Evolutionary conservation across 2,888 invertebrate genomes (phyloP).

Genomic region (Drosophila seclusa): DNA sequence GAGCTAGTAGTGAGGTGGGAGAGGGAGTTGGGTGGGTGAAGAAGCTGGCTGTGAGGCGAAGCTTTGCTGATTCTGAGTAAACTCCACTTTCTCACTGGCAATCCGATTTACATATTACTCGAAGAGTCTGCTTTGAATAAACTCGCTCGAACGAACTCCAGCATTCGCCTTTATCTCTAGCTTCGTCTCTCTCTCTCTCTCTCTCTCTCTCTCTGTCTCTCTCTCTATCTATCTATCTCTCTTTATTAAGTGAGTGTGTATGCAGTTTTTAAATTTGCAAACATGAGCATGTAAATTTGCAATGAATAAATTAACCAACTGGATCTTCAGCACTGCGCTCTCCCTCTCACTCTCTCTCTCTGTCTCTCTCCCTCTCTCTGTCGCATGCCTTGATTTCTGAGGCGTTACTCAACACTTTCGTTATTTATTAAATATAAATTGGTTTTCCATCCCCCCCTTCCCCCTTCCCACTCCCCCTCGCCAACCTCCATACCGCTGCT

Average conservation of each 20-base stretch:
- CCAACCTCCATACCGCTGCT: neutral
- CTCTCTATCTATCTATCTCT: constrained; percentile 13
- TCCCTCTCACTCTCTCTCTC: neutral
- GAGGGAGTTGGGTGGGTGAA: constrained; percentile 21
- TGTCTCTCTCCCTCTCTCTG: neutral
- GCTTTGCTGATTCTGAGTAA: constrained; percentile 60
- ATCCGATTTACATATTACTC: constrained; percentile 78
- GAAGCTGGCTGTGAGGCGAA: constrained; percentile 15
- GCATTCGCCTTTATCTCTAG: constrained; percentile 41
- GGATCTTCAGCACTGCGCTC: constrained; percentile 38
- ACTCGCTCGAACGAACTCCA: constrained; percentile 51
- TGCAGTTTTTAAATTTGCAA: constrained; percentile 78
- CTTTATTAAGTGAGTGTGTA: constrained; percentile 23
- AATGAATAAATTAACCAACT: constrained; percentile 74
- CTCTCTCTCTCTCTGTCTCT: neutral
- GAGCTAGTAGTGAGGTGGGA: neutral
- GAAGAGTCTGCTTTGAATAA: constrained; percentile 79
- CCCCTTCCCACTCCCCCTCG: neutral
- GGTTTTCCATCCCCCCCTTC: constrained; percentile 24
- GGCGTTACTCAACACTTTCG: constrained; percentile 72
- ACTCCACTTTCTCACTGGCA: constrained; percentile 67
- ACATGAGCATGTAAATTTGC: constrained; percentile 80
- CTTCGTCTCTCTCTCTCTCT: neutral
- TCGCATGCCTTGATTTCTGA: neutral
- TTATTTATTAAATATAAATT: constrained; percentile 75